phyloP scores from a whole-genome alignment of 2,113 vertebrate genomes.

The Mesoclemmys tuberculata region DNA sequence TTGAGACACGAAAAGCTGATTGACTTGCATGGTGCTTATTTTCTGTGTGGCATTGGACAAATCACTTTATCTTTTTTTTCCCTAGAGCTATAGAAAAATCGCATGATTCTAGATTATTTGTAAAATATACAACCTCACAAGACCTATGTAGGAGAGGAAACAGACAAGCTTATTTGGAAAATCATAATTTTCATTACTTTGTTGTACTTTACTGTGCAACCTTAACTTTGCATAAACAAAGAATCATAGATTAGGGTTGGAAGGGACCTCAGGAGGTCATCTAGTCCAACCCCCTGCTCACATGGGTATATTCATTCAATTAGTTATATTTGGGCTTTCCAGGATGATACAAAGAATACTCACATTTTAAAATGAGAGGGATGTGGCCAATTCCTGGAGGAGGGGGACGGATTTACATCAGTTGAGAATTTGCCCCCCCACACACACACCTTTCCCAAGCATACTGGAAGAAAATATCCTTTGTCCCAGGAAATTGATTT shows the following conservation, averaged over 20 bases:
- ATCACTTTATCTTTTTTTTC: no score
- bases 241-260: no score
- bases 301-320: not conserved
- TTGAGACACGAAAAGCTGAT: not conserved
- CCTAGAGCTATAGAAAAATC: not conserved
- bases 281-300: no score
- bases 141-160: not conserved
- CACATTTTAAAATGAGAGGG: not conserved
- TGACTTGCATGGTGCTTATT: not conserved
- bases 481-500: not conserved
- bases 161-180: not conserved
- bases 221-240: not conserved
- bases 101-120: not conserved
- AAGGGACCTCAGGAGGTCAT: no score
- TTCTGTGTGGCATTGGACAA: accelerated
- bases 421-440: not conserved
- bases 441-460: not conserved
- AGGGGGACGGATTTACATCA: not conserved
- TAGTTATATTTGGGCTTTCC: not conserved
- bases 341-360: not conserved
- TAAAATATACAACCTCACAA: not conserved
- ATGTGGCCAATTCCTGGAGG: not conserved
- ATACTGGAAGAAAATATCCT: not conserved
- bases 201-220: not conserved
- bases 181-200: not conserved